These are phyloP conservation scores for Carassius auratus DNA, from an alignment of 2,113 vertebrate genomes.

Conservation along the genomic window DNA sequence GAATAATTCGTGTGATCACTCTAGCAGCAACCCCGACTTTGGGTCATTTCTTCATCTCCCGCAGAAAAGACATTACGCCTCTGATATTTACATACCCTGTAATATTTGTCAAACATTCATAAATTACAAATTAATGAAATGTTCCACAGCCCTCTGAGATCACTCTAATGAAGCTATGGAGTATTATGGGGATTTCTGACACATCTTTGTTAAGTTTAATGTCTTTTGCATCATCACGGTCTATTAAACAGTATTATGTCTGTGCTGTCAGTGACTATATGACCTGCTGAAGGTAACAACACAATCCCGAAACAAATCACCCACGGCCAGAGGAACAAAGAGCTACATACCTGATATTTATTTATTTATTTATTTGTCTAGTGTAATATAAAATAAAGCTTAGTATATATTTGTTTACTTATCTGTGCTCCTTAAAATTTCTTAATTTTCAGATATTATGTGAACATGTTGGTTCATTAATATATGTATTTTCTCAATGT, in stretches of 20 bases:
- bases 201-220: conserved; percentile 92
- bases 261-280: conserved; percentile 86
- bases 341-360: neutral
- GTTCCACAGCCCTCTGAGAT: conserved; percentile 95
- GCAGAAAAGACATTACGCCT: conserved; percentile 98
- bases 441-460: neutral
- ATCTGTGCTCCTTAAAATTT: neutral
- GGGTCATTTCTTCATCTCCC: conserved; percentile 99
- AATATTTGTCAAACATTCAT: conserved; percentile 99
- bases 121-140: conserved; percentile 99
- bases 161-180: conserved; percentile 96
- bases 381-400: neutral
- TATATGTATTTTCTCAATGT: neutral
- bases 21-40: conserved; percentile 91
- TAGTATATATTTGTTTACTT: neutral
- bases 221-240: conserved; percentile 87
- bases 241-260: conserved; percentile 96
- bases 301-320: conserved; percentile 62
- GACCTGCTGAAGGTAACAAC: conserved; percentile 90
- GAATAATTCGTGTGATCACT: conserved; percentile 95
- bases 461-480: neutral
- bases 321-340: conserved; percentile 36
- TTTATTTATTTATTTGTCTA: neutral
- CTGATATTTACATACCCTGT: conserved; percentile 99
- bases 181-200: conserved; percentile 85